phyloP scores from a whole-genome alignment of 2,888 invertebrate species.

The Serrognathus titanus region DNA sequence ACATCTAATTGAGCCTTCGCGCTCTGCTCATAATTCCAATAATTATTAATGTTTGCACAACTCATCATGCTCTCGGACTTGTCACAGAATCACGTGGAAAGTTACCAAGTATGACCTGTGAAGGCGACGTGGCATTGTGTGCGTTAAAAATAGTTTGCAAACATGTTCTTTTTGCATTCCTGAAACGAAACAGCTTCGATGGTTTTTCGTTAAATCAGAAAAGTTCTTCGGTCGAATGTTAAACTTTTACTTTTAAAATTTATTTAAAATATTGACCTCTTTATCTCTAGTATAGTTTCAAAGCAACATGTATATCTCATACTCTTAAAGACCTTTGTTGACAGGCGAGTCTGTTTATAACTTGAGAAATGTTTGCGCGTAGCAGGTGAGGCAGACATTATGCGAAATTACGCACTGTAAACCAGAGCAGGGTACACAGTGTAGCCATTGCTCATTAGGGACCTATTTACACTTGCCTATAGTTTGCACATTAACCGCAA shows the following conservation, averaged over 20 bases:
- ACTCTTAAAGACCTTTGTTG: no score
- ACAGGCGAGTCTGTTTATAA: neutral
- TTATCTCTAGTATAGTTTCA: no score
- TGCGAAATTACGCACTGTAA: constrained; percentile 22
- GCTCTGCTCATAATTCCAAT: constrained; percentile 29
- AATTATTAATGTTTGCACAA: constrained; percentile 28
- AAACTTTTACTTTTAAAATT: no score
- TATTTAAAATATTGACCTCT: no score
- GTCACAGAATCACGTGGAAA: neutral
- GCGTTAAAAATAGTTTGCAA: no score
- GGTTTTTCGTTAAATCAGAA: no score
- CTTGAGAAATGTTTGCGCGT: constrained; percentile 17
- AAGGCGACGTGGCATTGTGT: no score
- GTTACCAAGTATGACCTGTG: neutral
- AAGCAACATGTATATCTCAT: no score
- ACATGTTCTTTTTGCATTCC: no score
- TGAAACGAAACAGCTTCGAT: no score
- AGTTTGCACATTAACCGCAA: constrained; percentile 13
- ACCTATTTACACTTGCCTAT: constrained; percentile 13
- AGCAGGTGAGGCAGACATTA: constrained; percentile 21
- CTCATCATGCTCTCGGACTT: constrained; percentile 16
- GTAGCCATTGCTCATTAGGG: constrained; percentile 23
- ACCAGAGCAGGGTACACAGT: constrained; percentile 19
- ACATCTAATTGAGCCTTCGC: constrained; percentile 33
- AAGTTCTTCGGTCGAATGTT: no score